Conservation (phyloP, 1,140 invertebrate genomes). For the Drosophila sturtevanti region DNA sequence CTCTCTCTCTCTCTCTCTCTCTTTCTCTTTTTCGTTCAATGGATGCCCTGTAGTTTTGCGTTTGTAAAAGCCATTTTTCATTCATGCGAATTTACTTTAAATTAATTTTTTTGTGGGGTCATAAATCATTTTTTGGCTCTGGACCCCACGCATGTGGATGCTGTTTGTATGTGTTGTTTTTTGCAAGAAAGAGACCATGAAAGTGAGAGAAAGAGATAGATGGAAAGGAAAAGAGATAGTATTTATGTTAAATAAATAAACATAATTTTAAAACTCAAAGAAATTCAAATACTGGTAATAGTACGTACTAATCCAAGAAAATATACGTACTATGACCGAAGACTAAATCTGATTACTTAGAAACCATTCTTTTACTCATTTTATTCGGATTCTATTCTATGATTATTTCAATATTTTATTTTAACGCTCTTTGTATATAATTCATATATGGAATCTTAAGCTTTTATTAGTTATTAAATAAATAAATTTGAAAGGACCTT, state of each 20-base stretch:
- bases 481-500: too few relatives aligned
- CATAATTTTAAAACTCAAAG: conserved; percentile 15
- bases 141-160: conserved; percentile 57
- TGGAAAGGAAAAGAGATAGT: background rate
- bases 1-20: conserved; percentile 3
- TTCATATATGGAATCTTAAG: conserved; percentile 14
- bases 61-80: conserved; percentile 82
- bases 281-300: conserved; percentile 8
- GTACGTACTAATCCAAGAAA: conserved; percentile 21
- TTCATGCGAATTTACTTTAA: conserved; percentile 82
- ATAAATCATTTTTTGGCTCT: conserved; percentile 81
- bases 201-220: background rate
- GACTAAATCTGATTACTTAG: too few relatives aligned
- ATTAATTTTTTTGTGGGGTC: conserved; percentile 80
- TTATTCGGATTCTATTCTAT: too few relatives aligned
- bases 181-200: background rate
- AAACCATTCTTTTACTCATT: too few relatives aligned
- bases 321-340: too few relatives aligned
- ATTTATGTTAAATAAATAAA: conserved; percentile 49
- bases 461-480: background rate
- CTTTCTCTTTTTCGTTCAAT: conserved; percentile 16
- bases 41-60: conserved; percentile 70
- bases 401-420: too few relatives aligned
- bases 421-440: too few relatives aligned
- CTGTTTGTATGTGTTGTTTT: conserved; percentile 18